These are phyloP conservation scores for Lophochroa leadbeateri DNA, from an alignment of 2,113 vertebrate species.

Conservation along the genomic window DNA sequence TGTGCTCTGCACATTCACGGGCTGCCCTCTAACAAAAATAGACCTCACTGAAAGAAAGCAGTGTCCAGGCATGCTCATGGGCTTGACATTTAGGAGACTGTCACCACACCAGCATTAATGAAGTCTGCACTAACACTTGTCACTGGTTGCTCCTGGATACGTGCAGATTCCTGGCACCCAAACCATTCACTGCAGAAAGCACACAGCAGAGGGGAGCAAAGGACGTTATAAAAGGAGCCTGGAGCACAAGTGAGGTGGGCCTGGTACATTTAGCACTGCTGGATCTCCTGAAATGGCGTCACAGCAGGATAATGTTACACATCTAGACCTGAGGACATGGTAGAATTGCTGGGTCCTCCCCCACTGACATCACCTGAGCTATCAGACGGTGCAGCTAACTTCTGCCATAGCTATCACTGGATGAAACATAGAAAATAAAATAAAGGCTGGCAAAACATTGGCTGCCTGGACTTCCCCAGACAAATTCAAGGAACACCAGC, in stretches of 20 bases:
- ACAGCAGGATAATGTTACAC: not conserved
- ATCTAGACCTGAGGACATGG: not conserved
- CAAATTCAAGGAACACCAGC: not conserved
- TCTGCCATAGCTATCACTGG: not conserved
- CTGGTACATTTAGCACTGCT: not conserved
- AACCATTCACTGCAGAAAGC: not conserved
- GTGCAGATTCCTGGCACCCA: not conserved
- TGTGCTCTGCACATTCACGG: not conserved
- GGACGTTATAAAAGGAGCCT: not conserved
- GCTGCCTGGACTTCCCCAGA: not conserved
- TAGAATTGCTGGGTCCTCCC: not conserved
- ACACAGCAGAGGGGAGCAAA: not conserved
- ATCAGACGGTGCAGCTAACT: not conserved
- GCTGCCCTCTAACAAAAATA: not conserved
- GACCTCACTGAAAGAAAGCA: not conserved
- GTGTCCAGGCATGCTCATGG: not conserved
- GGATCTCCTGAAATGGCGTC: not conserved
- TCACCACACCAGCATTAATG: not conserved
- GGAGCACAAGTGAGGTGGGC: not conserved
- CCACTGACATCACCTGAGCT: accelerated
- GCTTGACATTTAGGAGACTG: not conserved
- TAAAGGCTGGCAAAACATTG: not conserved
- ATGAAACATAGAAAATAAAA: not conserved
- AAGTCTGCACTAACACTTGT: not conserved
- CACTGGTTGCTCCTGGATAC: not conserved